A percentile compares a stretch with the other conserved stretches of the same genome.
These are phyloP conservation scores for Lampris incognitus DNA, from an alignment of 2,113 vertebrate species.

Conservation along the genomic window DNA sequence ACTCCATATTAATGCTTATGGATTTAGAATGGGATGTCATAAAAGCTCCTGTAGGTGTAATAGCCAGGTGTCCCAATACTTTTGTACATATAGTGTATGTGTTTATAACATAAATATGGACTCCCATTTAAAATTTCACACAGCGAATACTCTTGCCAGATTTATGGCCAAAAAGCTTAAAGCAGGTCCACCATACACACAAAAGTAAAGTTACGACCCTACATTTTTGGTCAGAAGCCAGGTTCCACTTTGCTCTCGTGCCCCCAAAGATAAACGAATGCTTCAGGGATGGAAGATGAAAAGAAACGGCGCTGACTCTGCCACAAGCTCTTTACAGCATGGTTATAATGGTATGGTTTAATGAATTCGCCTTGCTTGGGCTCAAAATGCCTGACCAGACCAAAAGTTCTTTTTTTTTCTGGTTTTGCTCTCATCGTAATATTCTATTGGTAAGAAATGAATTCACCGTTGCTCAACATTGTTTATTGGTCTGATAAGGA, in stretches of 20 bases:
- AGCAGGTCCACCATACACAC: neutral
- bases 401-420: constrained; percentile 18
- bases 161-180: too few relatives aligned
- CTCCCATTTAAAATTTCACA: neutral
- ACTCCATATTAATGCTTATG: too few relatives aligned
- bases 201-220: neutral
- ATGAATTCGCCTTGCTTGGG: constrained; percentile 44
- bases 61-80: too few relatives aligned
- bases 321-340: constrained; percentile 42
- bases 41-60: too few relatives aligned
- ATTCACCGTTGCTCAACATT: constrained; percentile 5
- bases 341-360: constrained; percentile 33
- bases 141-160: neutral
- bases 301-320: constrained; percentile 48
- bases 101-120: too few relatives aligned
- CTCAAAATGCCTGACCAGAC: constrained; percentile 37
- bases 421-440: constrained; percentile 43
- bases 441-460: constrained; percentile 7
- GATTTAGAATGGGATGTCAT: too few relatives aligned
- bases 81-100: too few relatives aligned
- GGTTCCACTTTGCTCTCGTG: constrained; percentile 55
- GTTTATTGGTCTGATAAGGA: constrained; percentile 4
- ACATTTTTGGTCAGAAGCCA: constrained; percentile 26
- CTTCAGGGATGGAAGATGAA: constrained; percentile 25
- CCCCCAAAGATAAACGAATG: constrained; percentile 56